Base-by-base conservation (phyloP, 1,140 invertebrate species). In the Caenorhabditis inopinata region DNA sequence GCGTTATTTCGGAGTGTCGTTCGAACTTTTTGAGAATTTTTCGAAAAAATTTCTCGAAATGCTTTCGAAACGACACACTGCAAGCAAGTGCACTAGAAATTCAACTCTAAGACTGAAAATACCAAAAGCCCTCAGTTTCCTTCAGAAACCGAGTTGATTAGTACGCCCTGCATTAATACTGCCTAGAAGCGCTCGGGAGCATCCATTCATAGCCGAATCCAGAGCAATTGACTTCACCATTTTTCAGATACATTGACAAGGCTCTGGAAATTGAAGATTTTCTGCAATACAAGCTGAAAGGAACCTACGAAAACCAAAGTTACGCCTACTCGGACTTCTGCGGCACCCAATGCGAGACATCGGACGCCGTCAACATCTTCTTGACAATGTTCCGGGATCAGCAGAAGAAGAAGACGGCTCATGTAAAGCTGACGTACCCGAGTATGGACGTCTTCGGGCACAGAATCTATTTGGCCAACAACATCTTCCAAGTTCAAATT, bases 331-430 rank as follows among this genome's bases (percentile, higher is more conserved):
- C 83, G 16, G 86, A 87, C 47, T 87, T 87, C 74, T 87, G 86
- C 74, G 86, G 86, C 25, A 85, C 87, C n/a, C 87, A 87, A 83
- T 87, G 86, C 58, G 86, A 87, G 48, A 88, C 85, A 25, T 85
- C 84, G 27, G 87, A 87, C 74, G 85, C 86, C 9, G 86, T 87
- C 9, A 88, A 82, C 74, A 85, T 87, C 23, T 87, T 87, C 74
- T 73, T 87, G 42, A 84, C 85, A 11, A 83, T 88, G 79, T 87
- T 83, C 68, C 82, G 85, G 16, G 87, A 87, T 82, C 81, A 87
- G 38, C 80, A 86, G 38, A 73, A 79, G 25, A 88, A 85, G 51
- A 45, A 53, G 18, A 84, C 84, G 42, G 81, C 73, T 29, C 87
- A 87, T 47, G 85, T 87, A 12, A 87, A 87, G 68, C 29, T 87